Percentiles rank a stretch among this genome's conserved stretches.
Conservation (phyloP, 2,888 invertebrate species). For the Chirona hameri region DNA sequence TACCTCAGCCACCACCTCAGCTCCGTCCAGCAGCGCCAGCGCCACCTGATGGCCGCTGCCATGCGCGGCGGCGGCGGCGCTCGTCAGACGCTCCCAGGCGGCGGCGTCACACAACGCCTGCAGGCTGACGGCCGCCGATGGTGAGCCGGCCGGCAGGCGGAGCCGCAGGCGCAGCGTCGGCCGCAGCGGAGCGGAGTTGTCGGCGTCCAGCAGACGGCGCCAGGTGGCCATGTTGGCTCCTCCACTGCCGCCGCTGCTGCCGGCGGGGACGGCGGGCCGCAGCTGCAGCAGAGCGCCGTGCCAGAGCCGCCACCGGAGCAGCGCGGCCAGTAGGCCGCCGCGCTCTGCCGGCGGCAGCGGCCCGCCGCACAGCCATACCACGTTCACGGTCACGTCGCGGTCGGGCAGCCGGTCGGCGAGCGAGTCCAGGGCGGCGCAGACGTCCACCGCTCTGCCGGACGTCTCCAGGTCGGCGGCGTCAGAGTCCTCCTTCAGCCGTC, state of each 20-base stretch:
- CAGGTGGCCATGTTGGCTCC: not conserved
- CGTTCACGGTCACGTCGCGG: slow-evolving; percentile 43
- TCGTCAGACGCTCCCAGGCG: not conserved
- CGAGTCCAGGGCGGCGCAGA: not conserved
- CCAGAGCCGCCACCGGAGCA: not conserved
- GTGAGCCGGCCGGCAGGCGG: not conserved
- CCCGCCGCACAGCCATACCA: slow-evolving; percentile 94
- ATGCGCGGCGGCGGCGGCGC: slow-evolving; percentile 42
- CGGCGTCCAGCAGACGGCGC: slow-evolving; percentile 3
- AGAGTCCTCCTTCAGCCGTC: not conserved
- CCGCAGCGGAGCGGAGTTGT: not conserved
- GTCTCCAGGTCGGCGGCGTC: not conserved
- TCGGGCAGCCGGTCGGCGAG: not conserved
- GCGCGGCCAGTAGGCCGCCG: slow-evolving; percentile 53
- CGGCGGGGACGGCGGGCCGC: not conserved
- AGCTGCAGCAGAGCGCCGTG: not conserved
- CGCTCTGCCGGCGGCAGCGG: slow-evolving; percentile 80
- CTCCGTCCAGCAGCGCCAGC: not conserved
- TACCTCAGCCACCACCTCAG: not conserved
- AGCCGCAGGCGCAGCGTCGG: not conserved
- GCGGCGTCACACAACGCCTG: not conserved
- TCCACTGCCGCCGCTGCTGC: not conserved
- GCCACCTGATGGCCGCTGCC: slow-evolving; percentile 47
- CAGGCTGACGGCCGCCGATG: not conserved
- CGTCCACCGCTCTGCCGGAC: not conserved